Evolutionary conservation across 92 coral and sea anemone genomes (phyloP).

Genomic region (Pocillopora meandrina): DNA sequence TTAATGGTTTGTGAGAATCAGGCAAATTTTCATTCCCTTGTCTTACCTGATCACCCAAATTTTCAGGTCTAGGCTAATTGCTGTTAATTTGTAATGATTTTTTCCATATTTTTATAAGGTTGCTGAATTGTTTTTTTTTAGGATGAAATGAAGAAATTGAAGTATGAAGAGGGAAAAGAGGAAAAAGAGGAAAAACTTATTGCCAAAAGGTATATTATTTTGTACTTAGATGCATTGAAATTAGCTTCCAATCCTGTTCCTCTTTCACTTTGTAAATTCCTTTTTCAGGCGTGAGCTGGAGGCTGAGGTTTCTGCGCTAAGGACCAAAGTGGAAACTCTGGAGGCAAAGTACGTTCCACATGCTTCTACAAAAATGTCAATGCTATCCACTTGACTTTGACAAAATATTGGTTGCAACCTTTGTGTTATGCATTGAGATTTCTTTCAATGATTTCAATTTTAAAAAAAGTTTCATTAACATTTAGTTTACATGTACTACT

Average conservation of each 20-base stretch:
- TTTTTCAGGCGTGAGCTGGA: slow-evolving; percentile 78
- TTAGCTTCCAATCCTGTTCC: not conserved
- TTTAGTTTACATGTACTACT: not conserved
- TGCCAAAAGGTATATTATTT: slow-evolving; percentile 58
- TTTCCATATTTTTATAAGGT: not conserved
- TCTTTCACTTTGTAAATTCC: not conserved
- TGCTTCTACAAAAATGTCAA: too few species aligned
- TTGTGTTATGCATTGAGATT: too few species aligned
- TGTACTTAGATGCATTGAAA: not conserved
- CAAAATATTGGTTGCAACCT: too few species aligned
- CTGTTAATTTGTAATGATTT: too few species aligned
- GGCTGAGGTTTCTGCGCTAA: slow-evolving; percentile 74
- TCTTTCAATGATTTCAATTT: too few species aligned
- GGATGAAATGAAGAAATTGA: slow-evolving; percentile 89
- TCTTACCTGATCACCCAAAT: too few species aligned
- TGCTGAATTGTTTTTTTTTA: slow-evolving; percentile 15
- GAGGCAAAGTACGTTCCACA: slow-evolving; percentile 84
- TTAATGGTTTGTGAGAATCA: too few species aligned
- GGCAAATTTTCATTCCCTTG: too few species aligned
- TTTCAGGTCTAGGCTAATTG: too few species aligned
- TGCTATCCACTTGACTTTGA: too few species aligned
- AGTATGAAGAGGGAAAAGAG: slow-evolving; percentile 87
- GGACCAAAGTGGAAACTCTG: slow-evolving; percentile 79
- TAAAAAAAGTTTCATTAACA: too few species aligned
- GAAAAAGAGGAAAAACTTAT: slow-evolving; percentile 85